Base-by-base conservation (phyloP, 1,140 invertebrate species). In the Armadillidium nasatum region DNA sequence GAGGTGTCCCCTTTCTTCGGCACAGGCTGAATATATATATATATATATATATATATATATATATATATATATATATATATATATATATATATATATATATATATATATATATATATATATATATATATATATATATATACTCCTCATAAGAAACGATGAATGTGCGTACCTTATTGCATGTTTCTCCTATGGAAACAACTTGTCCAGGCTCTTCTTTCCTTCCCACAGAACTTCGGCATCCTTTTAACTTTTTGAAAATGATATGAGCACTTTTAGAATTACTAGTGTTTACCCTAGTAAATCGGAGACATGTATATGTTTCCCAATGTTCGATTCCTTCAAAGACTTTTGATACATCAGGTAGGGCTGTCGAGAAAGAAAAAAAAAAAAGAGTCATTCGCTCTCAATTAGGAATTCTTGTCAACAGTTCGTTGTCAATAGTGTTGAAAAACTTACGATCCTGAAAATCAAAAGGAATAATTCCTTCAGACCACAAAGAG, bases 91-190 rank as follows among this genome's bases (percentile, higher is more conserved):
- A n/a, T n/a, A n/a, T n/a, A n/a, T n/a, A n/a, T n/a, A n/a, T n/a
- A n/a, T n/a, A n/a, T n/a, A n/a, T n/a, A n/a, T n/a, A n/a, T n/a
- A n/a, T n/a, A n/a, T n/a, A n/a, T n/a, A n/a, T n/a, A n/a, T n/a
- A n/a, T n/a, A n/a, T n/a, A n/a, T n/a, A n/a, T n/a, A n/a, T n/a
- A n/a, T n/a, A n/a, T n/a, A n/a, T n/a, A n/a, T n/a, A n/a, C n/a
- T n/a, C n/a, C n/a, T n/a, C n/a, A n/a, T n/a, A n/a, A n/a, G n/a
- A n/a, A n/a, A n/a, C n/a, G n/a, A n/a, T n/a, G n/a, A n/a, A n/a
- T n/a, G n/a, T n/a, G n/a, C n/a, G 84, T 84, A 45, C 83, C 83
- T 84, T 84, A 79, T 83, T 84, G 77, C 85, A 85, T 10, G 82
- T 80, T 23, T 82, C 81, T 15, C 84, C 83, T 7, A 85, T 81